Evolutionary conservation across 2,888 invertebrate genomes (phyloP).

Genomic region (Drosophila lacicola): DNA sequence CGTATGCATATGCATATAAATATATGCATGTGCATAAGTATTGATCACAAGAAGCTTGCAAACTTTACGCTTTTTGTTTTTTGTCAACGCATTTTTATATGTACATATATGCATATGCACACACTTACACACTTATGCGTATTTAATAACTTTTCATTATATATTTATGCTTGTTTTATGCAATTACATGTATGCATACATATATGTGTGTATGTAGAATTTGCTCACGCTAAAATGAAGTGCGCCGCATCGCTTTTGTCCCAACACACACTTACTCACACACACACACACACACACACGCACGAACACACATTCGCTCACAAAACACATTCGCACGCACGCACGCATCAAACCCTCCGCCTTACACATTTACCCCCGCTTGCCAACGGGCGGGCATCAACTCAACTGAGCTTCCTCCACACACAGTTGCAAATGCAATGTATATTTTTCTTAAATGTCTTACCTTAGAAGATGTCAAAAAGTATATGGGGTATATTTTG

Average conservation of each 20-base stretch:
- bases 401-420: slow-evolving; percentile 18
- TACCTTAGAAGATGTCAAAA: slow-evolving; percentile 26
- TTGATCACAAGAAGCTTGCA: slow-evolving; percentile 54
- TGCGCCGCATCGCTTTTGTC: slow-evolving; percentile 62
- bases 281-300: slow-evolving; percentile 24
- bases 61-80: slow-evolving; percentile 10
- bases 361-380: slow-evolving; percentile 28
- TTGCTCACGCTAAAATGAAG: slow-evolving; percentile 30
- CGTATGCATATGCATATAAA: slow-evolving; percentile 2
- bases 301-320: slow-evolving; percentile 20
- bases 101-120: slow-evolving; percentile 2
- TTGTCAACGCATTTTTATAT: slow-evolving; percentile 3
- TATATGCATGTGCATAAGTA: slow-evolving; percentile 5
- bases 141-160: slow-evolving; percentile 7
- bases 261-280: slow-evolving; percentile 18
- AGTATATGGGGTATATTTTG: slow-evolving; percentile 10
- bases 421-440: slow-evolving; percentile 43
- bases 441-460: slow-evolving; percentile 19
- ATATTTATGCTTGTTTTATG: slow-evolving; percentile 23
- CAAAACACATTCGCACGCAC: slow-evolving; percentile 11
- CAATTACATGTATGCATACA: slow-evolving; percentile 21
- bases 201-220: slow-evolving; percentile 1
- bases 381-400: slow-evolving; percentile 21
- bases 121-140: slow-evolving; percentile 1
- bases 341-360: slow-evolving; percentile 10